phyloP scores from a whole-genome alignment of 2,113 vertebrate genomes.

The Alexandromys fortis region DNA sequence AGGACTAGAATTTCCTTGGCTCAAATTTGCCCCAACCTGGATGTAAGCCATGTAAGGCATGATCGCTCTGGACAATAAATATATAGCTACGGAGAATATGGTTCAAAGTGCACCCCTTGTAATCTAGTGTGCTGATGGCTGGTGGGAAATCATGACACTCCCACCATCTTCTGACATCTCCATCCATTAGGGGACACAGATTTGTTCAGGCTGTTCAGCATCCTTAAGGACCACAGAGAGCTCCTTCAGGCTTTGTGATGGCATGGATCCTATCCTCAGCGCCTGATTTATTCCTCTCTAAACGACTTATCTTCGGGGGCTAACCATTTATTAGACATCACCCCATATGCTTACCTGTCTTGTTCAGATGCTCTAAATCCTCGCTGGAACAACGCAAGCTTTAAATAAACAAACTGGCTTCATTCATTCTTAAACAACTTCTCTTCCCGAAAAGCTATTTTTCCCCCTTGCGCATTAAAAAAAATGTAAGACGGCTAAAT shows the following conservation, averaged over 20 bases:
- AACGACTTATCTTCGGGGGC: neutral
- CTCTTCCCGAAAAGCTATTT: constrained; percentile 61
- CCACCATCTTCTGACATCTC: neutral
- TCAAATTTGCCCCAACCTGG: constrained; percentile 32
- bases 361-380: constrained; percentile 62
- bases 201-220: neutral
- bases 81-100: neutral
- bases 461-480: neutral
- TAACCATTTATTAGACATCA: constrained; percentile 58
- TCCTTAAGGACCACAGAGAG: neutral
- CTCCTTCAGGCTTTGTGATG: neutral
- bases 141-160: neutral
- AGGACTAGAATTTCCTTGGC: constrained; percentile 5
- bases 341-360: constrained; percentile 34
- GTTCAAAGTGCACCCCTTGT: neutral
- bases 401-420: constrained; percentile 68
- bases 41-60: neutral
- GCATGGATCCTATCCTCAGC: neutral
- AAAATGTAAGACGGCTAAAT: constrained; percentile 64
- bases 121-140: neutral
- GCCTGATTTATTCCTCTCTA: constrained; percentile 2
- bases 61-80: constrained; percentile 12
- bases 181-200: neutral
- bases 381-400: constrained; percentile 57
- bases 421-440: constrained; percentile 70